Evolutionary conservation across 1,140 invertebrate genomes (phyloP).

Genomic region (Brachionus sp.): DNA sequence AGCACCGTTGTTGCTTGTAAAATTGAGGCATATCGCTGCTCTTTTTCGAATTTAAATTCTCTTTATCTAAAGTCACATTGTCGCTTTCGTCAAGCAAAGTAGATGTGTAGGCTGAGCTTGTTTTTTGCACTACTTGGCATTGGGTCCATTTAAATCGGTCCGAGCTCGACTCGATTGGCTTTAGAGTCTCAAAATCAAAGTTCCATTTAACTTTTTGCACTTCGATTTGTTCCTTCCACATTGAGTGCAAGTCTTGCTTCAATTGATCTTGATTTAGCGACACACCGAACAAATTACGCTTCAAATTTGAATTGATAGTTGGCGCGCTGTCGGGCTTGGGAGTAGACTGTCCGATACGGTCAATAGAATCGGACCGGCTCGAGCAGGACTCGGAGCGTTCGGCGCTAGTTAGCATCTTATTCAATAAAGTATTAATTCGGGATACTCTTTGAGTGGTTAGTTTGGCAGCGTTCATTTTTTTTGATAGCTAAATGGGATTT

Average conservation of each 20-base stretch:
- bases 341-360: background rate
- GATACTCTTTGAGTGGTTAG: constrained; percentile 12
- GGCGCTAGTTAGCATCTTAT: background rate
- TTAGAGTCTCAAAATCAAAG: constrained; percentile 28
- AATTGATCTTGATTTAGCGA: constrained; percentile 18
- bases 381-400: background rate
- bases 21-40: constrained; percentile 4
- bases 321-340: background rate
- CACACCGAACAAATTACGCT: constrained; percentile 37
- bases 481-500: background rate
- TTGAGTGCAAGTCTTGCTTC: constrained; percentile 20
- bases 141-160: constrained; percentile 2
- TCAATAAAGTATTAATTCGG: background rate
- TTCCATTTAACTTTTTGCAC: constrained; percentile 35
- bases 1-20: constrained; percentile 33
- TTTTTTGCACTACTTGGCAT: background rate
- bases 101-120: background rate
- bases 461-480: constrained; percentile 33
- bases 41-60: constrained; percentile 17
- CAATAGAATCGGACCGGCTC: background rate
- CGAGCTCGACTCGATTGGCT: background rate
- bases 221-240: constrained; percentile 45
- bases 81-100: background rate
- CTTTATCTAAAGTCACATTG: background rate
- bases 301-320: background rate